Evolutionary conservation across 2,888 invertebrate genomes (phyloP), one percentile per base, ranked within the genome.

Genomic region (Maniola hyperantus): DNA sequence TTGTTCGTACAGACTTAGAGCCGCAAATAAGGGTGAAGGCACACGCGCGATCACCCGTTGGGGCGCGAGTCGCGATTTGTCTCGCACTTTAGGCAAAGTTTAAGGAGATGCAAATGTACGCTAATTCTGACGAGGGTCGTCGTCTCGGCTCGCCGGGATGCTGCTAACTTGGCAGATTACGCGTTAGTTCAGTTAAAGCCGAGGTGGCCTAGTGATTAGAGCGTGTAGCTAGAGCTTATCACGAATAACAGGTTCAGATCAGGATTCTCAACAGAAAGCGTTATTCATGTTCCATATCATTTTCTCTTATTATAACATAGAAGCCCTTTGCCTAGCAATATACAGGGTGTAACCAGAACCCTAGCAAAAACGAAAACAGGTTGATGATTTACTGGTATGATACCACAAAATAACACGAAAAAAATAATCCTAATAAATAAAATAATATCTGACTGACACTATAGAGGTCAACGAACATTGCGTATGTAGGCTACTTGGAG

Each of bases 91-190:
- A 73, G 81, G 79, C 39, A 5, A 18, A 48, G 48, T 48, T 48
- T 18, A 18, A 15, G 48, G 18, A 80, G 79, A 82, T 84, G 80
- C 79, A 80, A 83, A 84, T 83, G 72, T 80, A 81, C 81, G 80
- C 67, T 76, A 82, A 82, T 80, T 69, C 68, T 65, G 73, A 62
- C 72, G 71, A 74, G 71, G 76, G 77, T 64, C 74, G 74, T 74
- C 74, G 53, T 51, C 63, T 61, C 64, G 48, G 48, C 15, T 36
- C 57, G 59, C 55, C 10, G 67, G 34, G 26, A 26, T 1, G 59
- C 33, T 8, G 59, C 59, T 65, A 65, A 36, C 54, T 48, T 33
- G 54, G 8, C 10, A 54, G 34, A 36, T 54, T 34, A 36, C 50
- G 50, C 6, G 33, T 34, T 6, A 2, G 48, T 11, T 46, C 15